Percentiles rank a stretch among this genome's conserved stretches.
These are phyloP conservation scores for Pseudobourletiella spinata DNA, from an alignment of 1,140 invertebrate species.

Conservation along the genomic window DNA sequence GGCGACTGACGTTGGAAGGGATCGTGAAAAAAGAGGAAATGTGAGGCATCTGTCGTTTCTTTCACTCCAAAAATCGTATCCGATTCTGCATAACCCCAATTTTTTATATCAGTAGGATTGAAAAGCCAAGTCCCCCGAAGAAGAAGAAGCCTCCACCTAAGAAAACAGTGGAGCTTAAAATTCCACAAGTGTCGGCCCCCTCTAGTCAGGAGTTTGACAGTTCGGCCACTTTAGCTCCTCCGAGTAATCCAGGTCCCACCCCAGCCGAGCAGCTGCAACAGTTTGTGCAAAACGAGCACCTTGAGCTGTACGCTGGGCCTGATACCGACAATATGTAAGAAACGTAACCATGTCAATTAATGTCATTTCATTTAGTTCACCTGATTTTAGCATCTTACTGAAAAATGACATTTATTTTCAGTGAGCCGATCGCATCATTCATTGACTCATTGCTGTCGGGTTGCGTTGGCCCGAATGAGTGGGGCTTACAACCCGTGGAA, in stretches of 20 bases:
- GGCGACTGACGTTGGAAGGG: background rate
- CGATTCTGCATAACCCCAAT: too few species aligned
- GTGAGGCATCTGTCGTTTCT: too few species aligned
- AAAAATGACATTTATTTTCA: background rate
- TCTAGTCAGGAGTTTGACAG: background rate
- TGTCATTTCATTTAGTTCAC: background rate
- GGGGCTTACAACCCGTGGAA: background rate
- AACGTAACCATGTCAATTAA: background rate
- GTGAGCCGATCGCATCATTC: background rate
- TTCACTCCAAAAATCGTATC: too few species aligned
- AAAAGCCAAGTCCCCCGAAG: background rate
- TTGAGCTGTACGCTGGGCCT: background rate
- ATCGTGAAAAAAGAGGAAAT: background rate
- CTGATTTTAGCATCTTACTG: background rate
- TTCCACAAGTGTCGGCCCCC: background rate
- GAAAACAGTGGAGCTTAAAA: background rate
- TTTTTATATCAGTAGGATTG: too few species aligned
- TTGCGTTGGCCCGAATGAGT: background rate
- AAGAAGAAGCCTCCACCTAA: background rate
- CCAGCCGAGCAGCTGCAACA: background rate
- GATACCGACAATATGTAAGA: background rate
- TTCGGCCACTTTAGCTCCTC: background rate
- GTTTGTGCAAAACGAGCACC: background rate
- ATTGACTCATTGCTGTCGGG: background rate
- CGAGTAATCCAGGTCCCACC: background rate